Evolutionary conservation across 1,140 invertebrate species (phyloP), one percentile per base, ranked within the genome.

Genomic region (Oscheius sp.): DNA sequence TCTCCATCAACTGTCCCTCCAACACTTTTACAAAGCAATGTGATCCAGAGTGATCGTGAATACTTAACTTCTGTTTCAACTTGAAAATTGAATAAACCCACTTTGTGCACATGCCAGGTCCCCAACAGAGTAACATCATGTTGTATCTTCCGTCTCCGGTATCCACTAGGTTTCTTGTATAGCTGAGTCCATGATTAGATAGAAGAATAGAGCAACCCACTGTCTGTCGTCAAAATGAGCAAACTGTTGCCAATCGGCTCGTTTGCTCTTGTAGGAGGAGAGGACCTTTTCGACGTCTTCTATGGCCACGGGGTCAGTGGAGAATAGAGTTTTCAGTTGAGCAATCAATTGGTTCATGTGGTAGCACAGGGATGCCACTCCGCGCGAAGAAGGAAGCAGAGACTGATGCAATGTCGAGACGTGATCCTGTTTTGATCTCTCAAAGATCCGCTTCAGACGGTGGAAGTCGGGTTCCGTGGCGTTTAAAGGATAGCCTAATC

Each of bases 81-180:
- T 42, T 10, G 38, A 42, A 42, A 10, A 42, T 42, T 42, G 38
- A 10, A 42, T 7, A 55, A 4, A 55, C 49, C 23, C 23, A 80
- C 79, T 74, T 83, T 0, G 93, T 95, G 0, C 91, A 92, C 74
- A 97, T 93, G 31, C 93, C 93, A 84, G 95, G 92, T 34, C 92
- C 92, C 96, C 96, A 99, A 85, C 95, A 97, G 0, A 99, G 84
- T 26, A 97, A 88, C 90, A 99, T 94, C 74, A 99, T 87, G 86
- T 99, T 99, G 85, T 96, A 99, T 84, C 93, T 95, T 1, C 93
- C 95, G 85, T 99, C 98, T 10, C 94, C 94, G 75, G 89, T 89
- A 82, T 96, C 93, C 1, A 97, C 92, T 66, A 97, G 86, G 86
- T 97, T 97, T 28, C 94, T 86, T 0, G 94, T 97, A 82, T 97